Conservation (phyloP, 2,113 vertebrate species). For the Syrmaticus mikado region DNA sequence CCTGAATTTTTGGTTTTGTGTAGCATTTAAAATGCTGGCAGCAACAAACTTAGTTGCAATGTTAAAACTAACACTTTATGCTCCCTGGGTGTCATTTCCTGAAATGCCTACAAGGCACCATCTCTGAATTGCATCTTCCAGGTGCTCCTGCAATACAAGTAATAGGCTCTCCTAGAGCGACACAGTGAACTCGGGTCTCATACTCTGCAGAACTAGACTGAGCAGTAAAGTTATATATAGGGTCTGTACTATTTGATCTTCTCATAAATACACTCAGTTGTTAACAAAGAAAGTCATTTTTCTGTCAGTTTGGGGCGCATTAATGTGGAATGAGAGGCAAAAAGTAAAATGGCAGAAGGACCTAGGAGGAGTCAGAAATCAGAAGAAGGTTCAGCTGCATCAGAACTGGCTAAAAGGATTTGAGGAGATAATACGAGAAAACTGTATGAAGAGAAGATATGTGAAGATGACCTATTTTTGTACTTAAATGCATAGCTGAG, state of each 20-base stretch:
- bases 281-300: background rate
- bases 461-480: background rate
- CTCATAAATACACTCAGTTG: background rate
- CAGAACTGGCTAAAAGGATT: background rate
- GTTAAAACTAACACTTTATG: background rate
- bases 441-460: background rate
- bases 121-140: background rate
- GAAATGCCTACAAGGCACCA: rapidly evolving
- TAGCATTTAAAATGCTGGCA: background rate
- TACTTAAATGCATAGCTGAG: background rate
- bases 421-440: background rate
- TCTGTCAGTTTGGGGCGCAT: background rate
- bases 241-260: background rate
- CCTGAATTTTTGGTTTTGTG: background rate
- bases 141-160: background rate
- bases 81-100: background rate
- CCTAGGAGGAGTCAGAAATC: background rate
- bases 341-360: background rate
- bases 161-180: background rate
- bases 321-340: background rate
- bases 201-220: background rate
- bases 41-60: background rate
- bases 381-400: background rate
- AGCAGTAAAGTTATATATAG: background rate
- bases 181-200: background rate